Evolutionary conservation across 1,140 invertebrate species (phyloP), one percentile per base, ranked within the genome.

Genomic region (Drosophila bipectinata): DNA sequence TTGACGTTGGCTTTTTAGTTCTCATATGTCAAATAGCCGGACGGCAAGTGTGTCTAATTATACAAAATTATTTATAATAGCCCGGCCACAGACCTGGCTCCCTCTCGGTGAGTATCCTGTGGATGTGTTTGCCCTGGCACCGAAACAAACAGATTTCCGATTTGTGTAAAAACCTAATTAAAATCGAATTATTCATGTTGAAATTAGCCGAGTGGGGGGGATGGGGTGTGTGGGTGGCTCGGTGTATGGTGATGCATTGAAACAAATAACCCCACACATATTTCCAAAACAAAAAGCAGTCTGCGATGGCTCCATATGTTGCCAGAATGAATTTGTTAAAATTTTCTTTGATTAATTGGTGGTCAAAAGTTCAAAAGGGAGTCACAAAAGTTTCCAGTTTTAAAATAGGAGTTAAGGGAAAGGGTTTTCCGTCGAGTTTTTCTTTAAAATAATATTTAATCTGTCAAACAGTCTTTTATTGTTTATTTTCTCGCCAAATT

Each of bases 41-140:
- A 80, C 81, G 60, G 62, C 82, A 76, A 87, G 83, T 87, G 82
- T 87, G 79, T 87, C 83, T 87, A 87, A 87, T 87, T 87, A 83
- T 88, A 77, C 67, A 88, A 88, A 88, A 87, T 87, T 87, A 87
- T 87, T 87, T 87, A 87, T 87, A 87, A 88, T 88, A 80, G 75
- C 68, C 68, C 53, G 30, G 71, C 73, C 72, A 59, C 77, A 79
- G 39, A 47, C 37, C 57, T 57, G 45, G 63, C 55, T 41, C 18
- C 9, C 30, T 45, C 21, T 21, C 15, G 5, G 39, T 4, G 12
- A 28, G 26, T 28, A 28, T 28, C 26, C 26, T 28, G 26, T 28
- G n/a, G 39, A 21, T 39, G 39, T 69, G 51, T 56, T 62, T 62
- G 21, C 52, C 49, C 15, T 39, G 63, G 63, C 63, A 39, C 63